Conservation (phyloP, 2,888 invertebrate species). For the Eristalis intricaria region DNA sequence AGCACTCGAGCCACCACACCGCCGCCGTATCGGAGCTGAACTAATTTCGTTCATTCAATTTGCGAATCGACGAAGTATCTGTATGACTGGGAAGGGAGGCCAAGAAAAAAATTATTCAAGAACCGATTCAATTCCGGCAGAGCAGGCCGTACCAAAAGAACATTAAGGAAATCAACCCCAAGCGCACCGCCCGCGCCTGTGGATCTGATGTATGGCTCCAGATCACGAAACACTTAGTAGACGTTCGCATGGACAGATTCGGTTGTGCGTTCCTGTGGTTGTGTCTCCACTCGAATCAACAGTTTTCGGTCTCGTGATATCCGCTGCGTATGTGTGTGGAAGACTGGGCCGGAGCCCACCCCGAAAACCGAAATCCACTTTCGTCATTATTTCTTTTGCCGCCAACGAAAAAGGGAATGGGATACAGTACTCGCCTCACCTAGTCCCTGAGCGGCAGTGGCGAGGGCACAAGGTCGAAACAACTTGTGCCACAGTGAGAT, state of each 20-base stretch:
- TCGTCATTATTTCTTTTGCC: constrained; percentile 16
- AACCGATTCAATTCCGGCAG: constrained; percentile 38
- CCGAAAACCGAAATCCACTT: constrained; percentile 15
- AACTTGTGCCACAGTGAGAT: constrained; percentile 38
- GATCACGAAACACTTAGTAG: constrained; percentile 67
- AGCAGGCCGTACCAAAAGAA: neutral
- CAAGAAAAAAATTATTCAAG: constrained; percentile 14
- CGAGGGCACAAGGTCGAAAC: constrained; percentile 20
- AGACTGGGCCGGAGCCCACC: neutral
- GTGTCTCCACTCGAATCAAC: constrained; percentile 62
- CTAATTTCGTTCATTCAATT: constrained; percentile 67
- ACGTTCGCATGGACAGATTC: constrained; percentile 28
- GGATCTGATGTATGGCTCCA: constrained; percentile 57
- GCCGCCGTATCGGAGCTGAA: constrained; percentile 32
- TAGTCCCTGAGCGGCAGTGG: neutral
- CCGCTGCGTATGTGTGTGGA: neutral
- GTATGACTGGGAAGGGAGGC: neutral
- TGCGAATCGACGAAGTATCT: constrained; percentile 43
- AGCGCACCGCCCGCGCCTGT: constrained; percentile 37
- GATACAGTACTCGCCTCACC: neutral
- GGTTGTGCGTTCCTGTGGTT: constrained; percentile 55
- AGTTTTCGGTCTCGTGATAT: constrained; percentile 33
- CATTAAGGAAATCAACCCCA: constrained; percentile 55
- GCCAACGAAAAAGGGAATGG: constrained; percentile 3
- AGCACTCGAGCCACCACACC: neutral